phyloP scores from a whole-genome alignment of 2,113 vertebrate species.

The Strigops habroptila region DNA sequence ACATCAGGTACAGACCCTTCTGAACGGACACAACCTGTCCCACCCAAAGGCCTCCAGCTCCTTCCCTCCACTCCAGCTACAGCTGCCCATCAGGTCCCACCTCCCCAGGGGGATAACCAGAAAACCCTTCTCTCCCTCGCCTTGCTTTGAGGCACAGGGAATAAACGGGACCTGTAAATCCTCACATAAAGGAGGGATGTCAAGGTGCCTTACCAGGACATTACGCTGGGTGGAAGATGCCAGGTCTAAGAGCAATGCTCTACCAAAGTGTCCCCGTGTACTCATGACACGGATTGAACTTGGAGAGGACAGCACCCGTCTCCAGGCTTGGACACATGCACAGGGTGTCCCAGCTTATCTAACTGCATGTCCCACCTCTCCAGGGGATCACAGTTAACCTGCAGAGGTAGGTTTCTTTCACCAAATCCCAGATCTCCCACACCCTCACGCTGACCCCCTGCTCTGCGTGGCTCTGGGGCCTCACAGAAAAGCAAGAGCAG shows the following conservation, averaged over 20 bases:
- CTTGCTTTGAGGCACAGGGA: not conserved
- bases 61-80: not conserved
- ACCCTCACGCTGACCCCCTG: too few species aligned
- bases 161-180: not conserved
- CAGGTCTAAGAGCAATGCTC: not conserved
- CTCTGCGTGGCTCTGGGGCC: not conserved
- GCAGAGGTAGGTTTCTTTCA: not conserved
- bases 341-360: too few species aligned
- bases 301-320: too few species aligned
- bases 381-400: too few species aligned
- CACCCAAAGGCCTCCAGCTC: not conserved
- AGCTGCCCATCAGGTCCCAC: not conserved
- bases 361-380: not conserved
- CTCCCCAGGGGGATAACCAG: not conserved
- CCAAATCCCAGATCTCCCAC: not conserved
- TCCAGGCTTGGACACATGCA: not conserved
- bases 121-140: not conserved
- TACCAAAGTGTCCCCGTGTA: not conserved
- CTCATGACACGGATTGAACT: accelerated
- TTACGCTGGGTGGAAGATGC: accelerated
- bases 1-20: not conserved
- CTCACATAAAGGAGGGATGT: accelerated
- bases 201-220: not conserved
- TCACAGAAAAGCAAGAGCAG: not conserved
- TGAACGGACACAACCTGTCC: not conserved